Evolutionary conservation across 2,113 vertebrate species (phyloP).

Genomic region (Isichthys henryi): DNA sequence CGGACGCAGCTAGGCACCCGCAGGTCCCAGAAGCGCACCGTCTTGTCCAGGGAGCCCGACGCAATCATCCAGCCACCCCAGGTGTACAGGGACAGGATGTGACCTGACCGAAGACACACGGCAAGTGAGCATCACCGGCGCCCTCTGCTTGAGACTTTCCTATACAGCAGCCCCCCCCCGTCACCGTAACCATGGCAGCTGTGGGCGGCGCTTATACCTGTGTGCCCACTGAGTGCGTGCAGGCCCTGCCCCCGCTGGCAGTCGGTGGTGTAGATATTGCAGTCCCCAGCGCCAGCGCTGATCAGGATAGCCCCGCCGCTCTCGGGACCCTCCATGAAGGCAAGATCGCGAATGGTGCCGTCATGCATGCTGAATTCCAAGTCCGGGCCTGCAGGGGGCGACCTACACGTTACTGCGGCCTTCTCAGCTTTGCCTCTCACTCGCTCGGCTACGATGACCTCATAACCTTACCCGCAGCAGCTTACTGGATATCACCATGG

Average conservation of each 20-base stretch:
- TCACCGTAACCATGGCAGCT: background rate
- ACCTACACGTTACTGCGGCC: background rate
- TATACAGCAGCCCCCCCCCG: background rate
- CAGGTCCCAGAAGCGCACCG: conserved; percentile 95
- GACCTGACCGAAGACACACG: conserved; percentile 59
- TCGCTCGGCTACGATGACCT: background rate
- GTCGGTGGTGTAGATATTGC: conserved; percentile 68
- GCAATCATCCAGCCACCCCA: conserved; percentile 99
- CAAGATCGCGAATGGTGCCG: conserved; percentile 93
- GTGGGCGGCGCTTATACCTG: conserved; percentile 35
- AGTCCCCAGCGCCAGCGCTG: conserved; percentile 95
- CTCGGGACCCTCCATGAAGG: conserved; percentile 97
- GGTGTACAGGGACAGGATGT: conserved; percentile 94
- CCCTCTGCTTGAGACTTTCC: background rate
- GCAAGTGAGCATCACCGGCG: background rate
- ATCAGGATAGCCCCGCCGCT: conserved; percentile 94
- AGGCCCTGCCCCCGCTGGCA: conserved; percentile 74
- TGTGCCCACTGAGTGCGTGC: conserved; percentile 83
- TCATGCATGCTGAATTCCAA: conserved; percentile 96
- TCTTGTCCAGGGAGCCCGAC: conserved; percentile 95
- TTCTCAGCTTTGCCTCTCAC: background rate
- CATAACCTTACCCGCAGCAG: background rate
- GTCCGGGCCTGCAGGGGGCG: conserved; percentile 70
- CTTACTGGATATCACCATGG: background rate
- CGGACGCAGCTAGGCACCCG: conserved; percentile 93